Conservation (phyloP, 2,797 vertebrate genomes). For the Anguilla megastoma region DNA sequence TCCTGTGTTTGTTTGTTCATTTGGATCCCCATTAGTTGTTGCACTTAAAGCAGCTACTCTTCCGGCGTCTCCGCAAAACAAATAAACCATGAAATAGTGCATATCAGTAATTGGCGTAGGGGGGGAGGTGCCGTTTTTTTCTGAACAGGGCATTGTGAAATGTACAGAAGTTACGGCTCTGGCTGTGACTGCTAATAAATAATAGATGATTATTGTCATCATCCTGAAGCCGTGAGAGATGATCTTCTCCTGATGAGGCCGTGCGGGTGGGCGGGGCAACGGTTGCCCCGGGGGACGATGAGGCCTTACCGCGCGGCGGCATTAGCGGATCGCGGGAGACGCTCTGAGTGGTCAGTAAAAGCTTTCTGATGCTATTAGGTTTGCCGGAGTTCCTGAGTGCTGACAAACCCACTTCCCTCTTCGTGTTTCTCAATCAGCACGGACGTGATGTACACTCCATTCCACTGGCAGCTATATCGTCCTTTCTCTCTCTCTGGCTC, state of each 20-base stretch:
- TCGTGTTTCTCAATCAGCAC: conserved; percentile 43
- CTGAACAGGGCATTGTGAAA: neutral
- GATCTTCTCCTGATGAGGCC: neutral
- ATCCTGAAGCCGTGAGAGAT: neutral
- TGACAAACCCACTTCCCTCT: conserved; percentile 28
- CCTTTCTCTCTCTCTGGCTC: conserved; percentile 35
- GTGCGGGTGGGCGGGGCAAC: neutral
- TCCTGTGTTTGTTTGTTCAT: neutral
- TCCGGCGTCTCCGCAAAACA: neutral
- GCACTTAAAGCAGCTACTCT: neutral
- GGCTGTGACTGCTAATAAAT: neutral
- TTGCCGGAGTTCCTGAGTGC: neutral
- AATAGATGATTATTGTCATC: conserved; percentile 4
- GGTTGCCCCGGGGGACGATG: conserved; percentile 34
- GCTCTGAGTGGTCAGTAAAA: conserved; percentile 46
- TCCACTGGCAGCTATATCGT: neutral
- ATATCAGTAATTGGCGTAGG: neutral
- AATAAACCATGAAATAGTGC: neutral
- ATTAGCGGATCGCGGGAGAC: conserved; percentile 30
- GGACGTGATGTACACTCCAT: conserved; percentile 11
- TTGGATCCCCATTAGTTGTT: neutral
- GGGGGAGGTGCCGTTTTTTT: neutral
- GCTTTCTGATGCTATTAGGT: conserved; percentile 51
- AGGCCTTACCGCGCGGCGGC: conserved; percentile 1
- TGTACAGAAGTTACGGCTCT: neutral